Percentiles rank a stretch among this genome's conserved stretches.
These are phyloP conservation scores for Dryadula phaetusa DNA, from an alignment of 2,888 invertebrate species.

Conservation along the genomic window DNA sequence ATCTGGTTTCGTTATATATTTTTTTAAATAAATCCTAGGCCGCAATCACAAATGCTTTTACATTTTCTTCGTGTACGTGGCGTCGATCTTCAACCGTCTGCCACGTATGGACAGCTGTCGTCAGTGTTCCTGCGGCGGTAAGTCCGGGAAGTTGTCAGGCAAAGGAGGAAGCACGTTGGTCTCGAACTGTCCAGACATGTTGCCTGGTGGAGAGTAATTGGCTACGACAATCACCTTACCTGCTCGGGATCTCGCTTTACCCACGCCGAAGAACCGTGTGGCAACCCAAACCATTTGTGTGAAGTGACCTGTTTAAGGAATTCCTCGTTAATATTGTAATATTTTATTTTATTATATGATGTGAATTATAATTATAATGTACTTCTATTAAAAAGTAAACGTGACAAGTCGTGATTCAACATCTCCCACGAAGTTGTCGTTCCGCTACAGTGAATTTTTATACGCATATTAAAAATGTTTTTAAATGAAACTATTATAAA, in stretches of 20 bases:
- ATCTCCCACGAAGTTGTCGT: too few relatives aligned
- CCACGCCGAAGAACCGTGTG: conserved; percentile 91
- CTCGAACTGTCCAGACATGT: conserved; percentile 89
- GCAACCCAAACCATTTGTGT: conserved; percentile 94
- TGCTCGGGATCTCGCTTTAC: conserved; percentile 90
- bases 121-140: conserved; percentile 71
- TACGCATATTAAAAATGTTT: too few relatives aligned
- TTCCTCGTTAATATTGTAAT: too few relatives aligned
- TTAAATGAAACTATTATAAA: too few relatives aligned
- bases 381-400: too few relatives aligned
- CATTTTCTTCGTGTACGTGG: conserved; percentile 56
- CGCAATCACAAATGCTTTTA: conserved; percentile 17
- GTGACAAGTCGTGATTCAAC: too few relatives aligned
- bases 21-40: not conserved
- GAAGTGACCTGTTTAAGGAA: conserved; percentile 87
- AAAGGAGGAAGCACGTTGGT: conserved; percentile 90
- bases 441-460: too few relatives aligned
- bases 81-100: conserved; percentile 70
- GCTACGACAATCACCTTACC: conserved; percentile 93
- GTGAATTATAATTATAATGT: too few relatives aligned
- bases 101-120: conserved; percentile 76
- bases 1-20: too few relatives aligned
- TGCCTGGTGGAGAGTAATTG: conserved; percentile 93
- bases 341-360: too few relatives aligned
- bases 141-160: conserved; percentile 84